These are phyloP conservation scores for Porphyrio hochstetteri DNA, from an alignment of 2,113 vertebrate genomes.

Conservation along the genomic window DNA sequence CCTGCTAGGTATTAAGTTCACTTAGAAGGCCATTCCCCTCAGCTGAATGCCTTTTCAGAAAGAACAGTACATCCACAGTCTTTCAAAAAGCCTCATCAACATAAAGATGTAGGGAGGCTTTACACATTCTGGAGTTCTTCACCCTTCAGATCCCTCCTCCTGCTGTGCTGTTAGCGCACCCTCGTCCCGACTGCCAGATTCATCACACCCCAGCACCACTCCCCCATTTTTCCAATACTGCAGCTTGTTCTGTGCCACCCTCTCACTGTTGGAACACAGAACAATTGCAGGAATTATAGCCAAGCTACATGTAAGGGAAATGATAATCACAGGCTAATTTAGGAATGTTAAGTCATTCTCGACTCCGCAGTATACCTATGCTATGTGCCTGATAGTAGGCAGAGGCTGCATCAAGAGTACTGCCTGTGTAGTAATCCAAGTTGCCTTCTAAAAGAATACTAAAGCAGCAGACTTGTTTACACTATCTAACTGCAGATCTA, in stretches of 20 bases:
- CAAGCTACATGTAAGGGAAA: neutral
- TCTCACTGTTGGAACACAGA: neutral
- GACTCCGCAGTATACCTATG: neutral
- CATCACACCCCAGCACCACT: neutral
- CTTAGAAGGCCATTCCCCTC: neutral
- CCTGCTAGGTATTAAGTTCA: neutral
- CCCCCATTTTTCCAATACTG: neutral
- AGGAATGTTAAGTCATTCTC: neutral
- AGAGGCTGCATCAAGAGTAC: neutral
- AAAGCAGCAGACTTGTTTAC: neutral
- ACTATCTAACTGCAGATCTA: neutral
- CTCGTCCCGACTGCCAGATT: neutral
- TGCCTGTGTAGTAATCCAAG: neutral
- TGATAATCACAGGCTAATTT: neutral
- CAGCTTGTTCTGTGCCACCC: neutral
- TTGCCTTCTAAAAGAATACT: neutral
- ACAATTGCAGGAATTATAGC: slow-evolving; percentile 1
- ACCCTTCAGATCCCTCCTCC: neutral
- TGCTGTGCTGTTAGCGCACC: neutral
- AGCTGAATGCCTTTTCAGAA: neutral
- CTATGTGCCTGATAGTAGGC: neutral
- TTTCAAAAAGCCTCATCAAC: neutral
- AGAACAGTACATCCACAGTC: neutral
- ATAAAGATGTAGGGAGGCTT: neutral
- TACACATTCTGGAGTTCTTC: neutral